Percentiles rank a stretch among this genome's conserved stretches.
phyloP scores from a whole-genome alignment of 1,140 invertebrate genomes.

The Heliconius hewitsoni region DNA sequence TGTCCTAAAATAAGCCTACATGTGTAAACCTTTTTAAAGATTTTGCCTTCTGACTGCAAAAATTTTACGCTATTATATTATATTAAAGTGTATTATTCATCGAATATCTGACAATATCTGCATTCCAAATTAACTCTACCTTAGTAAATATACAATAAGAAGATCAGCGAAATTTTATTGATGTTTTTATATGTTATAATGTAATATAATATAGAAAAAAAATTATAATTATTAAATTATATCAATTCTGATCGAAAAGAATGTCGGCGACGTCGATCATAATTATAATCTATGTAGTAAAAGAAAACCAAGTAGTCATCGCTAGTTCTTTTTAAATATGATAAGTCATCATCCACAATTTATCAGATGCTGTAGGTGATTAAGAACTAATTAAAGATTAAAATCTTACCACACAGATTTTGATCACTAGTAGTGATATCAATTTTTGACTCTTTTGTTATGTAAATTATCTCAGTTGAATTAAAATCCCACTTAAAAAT shows the following conservation, averaged over 20 bases:
- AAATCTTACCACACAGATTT: conserved; percentile 19
- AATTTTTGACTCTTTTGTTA: conserved; percentile 9
- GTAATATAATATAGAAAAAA: neutral
- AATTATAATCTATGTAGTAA: neutral
- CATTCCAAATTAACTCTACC: no score
- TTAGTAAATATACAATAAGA: no score
- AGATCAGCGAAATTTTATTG: no score
- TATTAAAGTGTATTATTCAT: no score
- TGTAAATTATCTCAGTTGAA: conserved; percentile 1
- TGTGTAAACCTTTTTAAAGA: no score
- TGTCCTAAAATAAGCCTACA: neutral
- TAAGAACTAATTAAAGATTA: conserved; percentile 28
- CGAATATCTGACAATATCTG: no score
- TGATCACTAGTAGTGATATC: neutral
- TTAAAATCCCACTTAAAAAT: neutral
- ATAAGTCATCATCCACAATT: conserved; percentile 15
- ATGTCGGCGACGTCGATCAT: neutral
- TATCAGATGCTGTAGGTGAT: conserved; percentile 19
- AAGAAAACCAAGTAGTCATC: conserved; percentile 11
- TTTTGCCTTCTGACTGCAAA: neutral
- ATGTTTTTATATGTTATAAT: no score
- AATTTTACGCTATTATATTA: neutral
- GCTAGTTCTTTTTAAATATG: neutral
- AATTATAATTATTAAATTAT: neutral
- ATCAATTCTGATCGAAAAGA: neutral